These are phyloP conservation scores for Baronia brevicornis DNA, from an alignment of 2,888 invertebrate genomes.

Conservation along the genomic window DNA sequence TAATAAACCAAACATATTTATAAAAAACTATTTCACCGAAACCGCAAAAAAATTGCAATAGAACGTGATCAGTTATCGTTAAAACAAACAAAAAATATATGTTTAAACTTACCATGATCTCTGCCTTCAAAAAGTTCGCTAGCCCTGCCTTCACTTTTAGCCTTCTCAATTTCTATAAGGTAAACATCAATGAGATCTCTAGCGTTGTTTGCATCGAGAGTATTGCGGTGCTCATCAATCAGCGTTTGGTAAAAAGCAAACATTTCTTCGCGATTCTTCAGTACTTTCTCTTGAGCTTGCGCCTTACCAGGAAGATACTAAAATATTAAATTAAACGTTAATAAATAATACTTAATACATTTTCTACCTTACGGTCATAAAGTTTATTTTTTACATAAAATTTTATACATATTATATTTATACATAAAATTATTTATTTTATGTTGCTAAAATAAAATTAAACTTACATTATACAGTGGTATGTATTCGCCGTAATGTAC, in stretches of 20 bases:
- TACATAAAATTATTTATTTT: not conserved
- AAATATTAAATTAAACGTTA: constrained; percentile 24
- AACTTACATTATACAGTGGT: constrained; percentile 80
- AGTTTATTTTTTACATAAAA: too few species aligned
- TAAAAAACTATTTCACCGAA: too few species aligned
- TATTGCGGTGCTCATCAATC: constrained; percentile 86
- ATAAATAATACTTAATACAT: constrained; percentile 13
- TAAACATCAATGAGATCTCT: constrained; percentile 92
- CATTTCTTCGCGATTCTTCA: constrained; percentile 88
- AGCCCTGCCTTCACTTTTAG: constrained; percentile 84
- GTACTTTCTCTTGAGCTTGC: constrained; percentile 77
- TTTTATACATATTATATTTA: not conserved
- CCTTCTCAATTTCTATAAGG: constrained; percentile 88
- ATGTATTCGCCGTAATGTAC: constrained; percentile 89
- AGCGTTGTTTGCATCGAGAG: constrained; percentile 83
- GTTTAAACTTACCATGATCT: constrained; percentile 84
- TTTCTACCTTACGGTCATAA: too few species aligned
- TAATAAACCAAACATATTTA: too few species aligned
- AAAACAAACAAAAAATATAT: not conserved
- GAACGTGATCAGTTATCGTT: too few species aligned
- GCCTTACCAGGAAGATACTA: constrained; percentile 78
- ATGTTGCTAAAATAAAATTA: not conserved
- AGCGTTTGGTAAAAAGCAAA: constrained; percentile 88
- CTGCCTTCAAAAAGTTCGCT: constrained; percentile 87
- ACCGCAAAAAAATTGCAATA: too few species aligned